phyloP scores from a whole-genome alignment of 2,888 invertebrate species.

The Malacosoma neustria region DNA sequence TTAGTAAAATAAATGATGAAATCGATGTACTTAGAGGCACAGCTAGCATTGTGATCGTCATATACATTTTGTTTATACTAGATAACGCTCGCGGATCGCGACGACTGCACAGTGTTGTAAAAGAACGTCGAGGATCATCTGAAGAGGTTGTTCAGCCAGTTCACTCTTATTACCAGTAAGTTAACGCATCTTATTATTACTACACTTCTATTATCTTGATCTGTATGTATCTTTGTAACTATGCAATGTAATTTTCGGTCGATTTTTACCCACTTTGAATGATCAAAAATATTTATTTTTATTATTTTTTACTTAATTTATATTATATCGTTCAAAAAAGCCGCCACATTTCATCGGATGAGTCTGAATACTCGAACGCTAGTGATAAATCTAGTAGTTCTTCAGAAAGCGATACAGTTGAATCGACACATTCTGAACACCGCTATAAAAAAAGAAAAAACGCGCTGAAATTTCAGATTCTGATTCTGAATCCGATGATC shows the following conservation, averaged over 20 bases:
- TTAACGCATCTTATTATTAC: too few species aligned
- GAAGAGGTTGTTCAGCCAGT: constrained; percentile 45
- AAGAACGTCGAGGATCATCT: constrained; percentile 47
- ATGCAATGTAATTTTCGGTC: too few species aligned
- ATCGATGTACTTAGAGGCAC: too few species aligned
- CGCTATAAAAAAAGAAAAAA: constrained; percentile 62
- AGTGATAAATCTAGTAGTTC: constrained; percentile 53
- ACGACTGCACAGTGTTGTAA: constrained; percentile 59
- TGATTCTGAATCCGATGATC: constrained; percentile 54
- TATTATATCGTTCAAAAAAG: too few species aligned
- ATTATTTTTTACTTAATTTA: too few species aligned
- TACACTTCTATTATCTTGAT: too few species aligned
- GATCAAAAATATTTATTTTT: too few species aligned
- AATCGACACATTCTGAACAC: constrained; percentile 48
- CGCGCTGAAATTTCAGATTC: constrained; percentile 57
- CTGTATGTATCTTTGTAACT: too few species aligned
- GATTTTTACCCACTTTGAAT: too few species aligned
- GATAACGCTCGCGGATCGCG: constrained; percentile 34
- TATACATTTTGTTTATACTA: constrained; percentile 11
- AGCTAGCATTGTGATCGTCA: too few species aligned
- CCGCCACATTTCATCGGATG: constrained; percentile 55
- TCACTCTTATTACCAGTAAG: constrained; percentile 64
- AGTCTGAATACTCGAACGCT: constrained; percentile 52
- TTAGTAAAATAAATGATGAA: too few species aligned
- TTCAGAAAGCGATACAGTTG: constrained; percentile 58